These are phyloP conservation scores for Megaustenia siamemsis DNA, from an alignment of 2,888 invertebrate species.

Conservation along the genomic window DNA sequence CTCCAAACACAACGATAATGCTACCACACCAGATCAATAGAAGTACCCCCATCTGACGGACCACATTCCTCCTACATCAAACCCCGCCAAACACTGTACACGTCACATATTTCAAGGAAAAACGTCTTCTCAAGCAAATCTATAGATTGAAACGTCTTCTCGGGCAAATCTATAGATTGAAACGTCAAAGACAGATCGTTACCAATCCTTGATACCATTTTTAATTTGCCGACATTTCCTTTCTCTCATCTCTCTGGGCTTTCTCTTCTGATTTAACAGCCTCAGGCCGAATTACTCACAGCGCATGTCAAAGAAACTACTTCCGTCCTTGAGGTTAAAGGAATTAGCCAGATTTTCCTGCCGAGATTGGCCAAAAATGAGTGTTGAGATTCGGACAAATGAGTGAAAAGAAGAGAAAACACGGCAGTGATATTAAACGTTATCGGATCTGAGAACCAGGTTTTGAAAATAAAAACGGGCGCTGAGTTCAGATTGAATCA, in stretches of 20 bases:
- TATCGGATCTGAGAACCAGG: slow-evolving; percentile 4
- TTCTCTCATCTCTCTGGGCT: background rate
- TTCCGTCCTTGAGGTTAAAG: slow-evolving; percentile 18
- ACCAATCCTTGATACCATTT: background rate
- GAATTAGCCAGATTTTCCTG: slow-evolving; percentile 22
- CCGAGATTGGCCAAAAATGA: slow-evolving; percentile 34
- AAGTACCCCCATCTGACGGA: too few relatives aligned
- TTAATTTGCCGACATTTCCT: background rate
- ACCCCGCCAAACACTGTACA: too few relatives aligned
- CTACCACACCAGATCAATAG: too few relatives aligned
- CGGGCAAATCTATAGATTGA: too few relatives aligned
- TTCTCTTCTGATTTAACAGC: background rate
- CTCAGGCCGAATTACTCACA: background rate
- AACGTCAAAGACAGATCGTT: background rate
- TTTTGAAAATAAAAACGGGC: slow-evolving; percentile 7
- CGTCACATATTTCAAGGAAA: too few relatives aligned
- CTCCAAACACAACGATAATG: too few relatives aligned
- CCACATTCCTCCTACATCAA: too few relatives aligned
- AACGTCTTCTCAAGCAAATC: too few relatives aligned
- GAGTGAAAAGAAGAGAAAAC: background rate
- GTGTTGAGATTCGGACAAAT: slow-evolving; percentile 4
- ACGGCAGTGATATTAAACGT: background rate
- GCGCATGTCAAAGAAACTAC: background rate
- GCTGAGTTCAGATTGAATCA: background rate
- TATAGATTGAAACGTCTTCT: too few relatives aligned